phyloP scores from a whole-genome alignment of 2,888 invertebrate species.

The Norana najaformis region DNA sequence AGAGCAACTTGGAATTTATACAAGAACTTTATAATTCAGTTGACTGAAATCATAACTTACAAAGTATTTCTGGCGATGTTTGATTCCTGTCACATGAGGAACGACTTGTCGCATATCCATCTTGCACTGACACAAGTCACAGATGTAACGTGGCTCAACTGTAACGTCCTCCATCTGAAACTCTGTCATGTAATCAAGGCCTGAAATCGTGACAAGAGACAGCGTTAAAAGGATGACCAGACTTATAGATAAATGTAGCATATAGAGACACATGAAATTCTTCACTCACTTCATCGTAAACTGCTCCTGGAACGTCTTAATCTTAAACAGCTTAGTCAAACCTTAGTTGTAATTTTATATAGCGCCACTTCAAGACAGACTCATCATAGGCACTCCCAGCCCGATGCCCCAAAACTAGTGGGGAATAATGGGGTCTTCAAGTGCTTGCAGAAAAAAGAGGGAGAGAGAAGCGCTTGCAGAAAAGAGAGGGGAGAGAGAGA shows the following conservation, averaged over 20 bases:
- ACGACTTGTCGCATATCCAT: slow-evolving; percentile 50
- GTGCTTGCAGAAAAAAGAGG: too few relatives aligned
- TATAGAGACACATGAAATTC: too few relatives aligned
- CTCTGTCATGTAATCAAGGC: slow-evolving; percentile 38
- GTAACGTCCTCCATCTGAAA: slow-evolving; percentile 31
- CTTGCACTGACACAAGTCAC: slow-evolving; percentile 52
- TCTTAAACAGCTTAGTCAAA: too few relatives aligned
- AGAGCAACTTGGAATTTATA: too few relatives aligned
- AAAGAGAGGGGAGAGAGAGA: too few relatives aligned
- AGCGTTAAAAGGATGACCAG: not conserved
- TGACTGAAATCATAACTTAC: slow-evolving; percentile 42
- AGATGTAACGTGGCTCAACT: slow-evolving; percentile 46
- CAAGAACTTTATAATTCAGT: not conserved
- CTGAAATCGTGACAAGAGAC: slow-evolving; percentile 24
- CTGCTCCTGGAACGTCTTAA: too few relatives aligned
- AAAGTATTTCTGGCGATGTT: slow-evolving; percentile 50
- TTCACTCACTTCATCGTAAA: not conserved
- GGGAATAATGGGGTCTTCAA: too few relatives aligned
- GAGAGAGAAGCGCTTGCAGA: too few relatives aligned
- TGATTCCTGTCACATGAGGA: slow-evolving; percentile 49
- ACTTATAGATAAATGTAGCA: not conserved
- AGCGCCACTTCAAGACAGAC: too few relatives aligned
- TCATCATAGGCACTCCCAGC: too few relatives aligned
- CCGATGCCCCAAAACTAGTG: too few relatives aligned
- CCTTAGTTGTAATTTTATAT: too few relatives aligned